These are phyloP conservation scores for Heteronetta atricapilla DNA, from an alignment of 2,113 vertebrate genomes.

Conservation along the genomic window DNA sequence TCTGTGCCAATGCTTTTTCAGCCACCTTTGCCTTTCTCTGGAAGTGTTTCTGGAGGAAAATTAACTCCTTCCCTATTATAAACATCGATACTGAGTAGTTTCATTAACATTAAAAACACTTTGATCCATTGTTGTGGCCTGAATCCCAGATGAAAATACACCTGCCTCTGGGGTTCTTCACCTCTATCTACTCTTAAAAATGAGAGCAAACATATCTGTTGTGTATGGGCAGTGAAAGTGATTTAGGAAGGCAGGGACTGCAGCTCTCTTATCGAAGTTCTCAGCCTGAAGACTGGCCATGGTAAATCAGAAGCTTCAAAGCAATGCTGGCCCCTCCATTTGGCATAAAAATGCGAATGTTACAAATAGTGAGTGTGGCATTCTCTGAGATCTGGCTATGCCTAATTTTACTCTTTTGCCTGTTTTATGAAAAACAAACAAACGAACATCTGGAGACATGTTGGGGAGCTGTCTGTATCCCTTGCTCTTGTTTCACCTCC, in stretches of 20 bases:
- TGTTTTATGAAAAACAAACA: not conserved
- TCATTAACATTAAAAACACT: not conserved
- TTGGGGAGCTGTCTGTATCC: not conserved
- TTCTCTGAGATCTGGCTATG: not conserved
- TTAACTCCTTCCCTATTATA: not conserved
- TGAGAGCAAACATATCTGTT: not conserved
- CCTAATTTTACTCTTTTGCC: not conserved
- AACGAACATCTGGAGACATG: fast-evolving
- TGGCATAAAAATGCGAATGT: not conserved
- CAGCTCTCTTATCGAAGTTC: not conserved
- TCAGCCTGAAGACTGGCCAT: not conserved
- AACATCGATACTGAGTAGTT: not conserved
- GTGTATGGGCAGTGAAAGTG: not conserved
- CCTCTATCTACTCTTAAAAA: not conserved
- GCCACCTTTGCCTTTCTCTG: fast-evolving
- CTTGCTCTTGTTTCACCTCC: not conserved
- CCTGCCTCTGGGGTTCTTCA: not conserved
- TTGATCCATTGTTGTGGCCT: not conserved
- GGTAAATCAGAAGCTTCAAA: slow-evolving; percentile 3
- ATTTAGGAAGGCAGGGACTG: not conserved
- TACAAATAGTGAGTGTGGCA: not conserved
- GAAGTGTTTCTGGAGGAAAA: not conserved
- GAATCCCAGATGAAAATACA: not conserved
- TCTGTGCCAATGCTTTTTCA: not conserved
- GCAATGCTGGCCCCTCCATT: not conserved